These are phyloP conservation scores for Masnerella sp. DNA, from an alignment of 2,888 invertebrate genomes.

Conservation along the genomic window DNA sequence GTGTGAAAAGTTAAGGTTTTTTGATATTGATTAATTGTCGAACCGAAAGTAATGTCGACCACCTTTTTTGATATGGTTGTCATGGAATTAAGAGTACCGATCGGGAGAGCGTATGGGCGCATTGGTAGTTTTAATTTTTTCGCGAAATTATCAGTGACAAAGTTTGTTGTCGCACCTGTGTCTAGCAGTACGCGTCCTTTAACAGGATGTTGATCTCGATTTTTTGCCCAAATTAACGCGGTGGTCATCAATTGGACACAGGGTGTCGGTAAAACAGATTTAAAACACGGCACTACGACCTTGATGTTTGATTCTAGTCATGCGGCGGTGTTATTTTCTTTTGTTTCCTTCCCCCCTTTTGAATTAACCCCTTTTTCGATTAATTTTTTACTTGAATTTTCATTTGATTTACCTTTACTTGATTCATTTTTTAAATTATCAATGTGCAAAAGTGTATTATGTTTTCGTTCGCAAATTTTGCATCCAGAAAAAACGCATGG, in stretches of 20 bases:
- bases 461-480: not conserved
- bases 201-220: not conserved
- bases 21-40: not conserved
- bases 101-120: conserved; percentile 4
- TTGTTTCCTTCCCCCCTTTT: no score
- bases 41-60: not conserved
- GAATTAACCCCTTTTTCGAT: no score
- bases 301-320: conserved; percentile 2
- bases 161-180: conserved; percentile 31
- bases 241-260: not conserved
- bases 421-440: no score
- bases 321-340: no score
- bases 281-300: not conserved
- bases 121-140: conserved; percentile 7
- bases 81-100: conserved; percentile 12
- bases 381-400: no score
- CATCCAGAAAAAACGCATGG: conserved; percentile 5
- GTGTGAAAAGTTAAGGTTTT: conserved; percentile 3
- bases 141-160: conserved; percentile 22
- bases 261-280: not conserved
- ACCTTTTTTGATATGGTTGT: not conserved
- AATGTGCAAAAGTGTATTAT: conserved; percentile 13
- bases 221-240: not conserved
- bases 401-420: no score
- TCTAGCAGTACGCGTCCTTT: conserved; percentile 29